Conservation (phyloP, 2,797 vertebrate genomes). For the Myotis findleyi region DNA sequence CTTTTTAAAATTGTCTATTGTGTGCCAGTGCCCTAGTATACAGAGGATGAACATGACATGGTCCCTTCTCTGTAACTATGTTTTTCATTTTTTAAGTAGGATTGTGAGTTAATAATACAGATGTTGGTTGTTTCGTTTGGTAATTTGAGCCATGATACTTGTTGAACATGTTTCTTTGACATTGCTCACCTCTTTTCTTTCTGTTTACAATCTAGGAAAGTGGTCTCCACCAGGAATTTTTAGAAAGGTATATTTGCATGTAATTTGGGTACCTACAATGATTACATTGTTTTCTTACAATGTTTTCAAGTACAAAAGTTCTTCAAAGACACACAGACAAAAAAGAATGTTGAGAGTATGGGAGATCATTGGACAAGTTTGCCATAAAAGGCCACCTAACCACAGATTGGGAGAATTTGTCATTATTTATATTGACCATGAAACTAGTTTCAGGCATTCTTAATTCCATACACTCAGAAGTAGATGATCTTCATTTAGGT, state of each 20-base stretch:
- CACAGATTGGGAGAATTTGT: conserved; percentile 42
- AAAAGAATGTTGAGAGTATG: conserved; percentile 25
- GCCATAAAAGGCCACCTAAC: neutral
- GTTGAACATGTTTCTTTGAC: conserved; percentile 19
- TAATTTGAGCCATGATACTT: neutral
- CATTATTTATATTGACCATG: conserved; percentile 29
- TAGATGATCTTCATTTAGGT: conserved; percentile 4
- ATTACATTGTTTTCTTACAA: conserved; percentile 36
- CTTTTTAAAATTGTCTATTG: neutral
- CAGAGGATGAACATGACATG: neutral
- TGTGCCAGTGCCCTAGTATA: neutral
- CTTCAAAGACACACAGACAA: conserved; percentile 22
- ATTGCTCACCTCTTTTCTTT: neutral
- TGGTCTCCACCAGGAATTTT: conserved; percentile 23
- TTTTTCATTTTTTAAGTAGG: conserved; percentile 43
- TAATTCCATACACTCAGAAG: neutral
- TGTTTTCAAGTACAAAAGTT: conserved; percentile 45
- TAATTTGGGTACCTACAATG: neutral
- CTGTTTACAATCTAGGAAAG: neutral
- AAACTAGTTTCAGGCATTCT: conserved; percentile 55
- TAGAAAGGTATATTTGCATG: conserved; percentile 42
- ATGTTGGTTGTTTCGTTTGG: neutral
- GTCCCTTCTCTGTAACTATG: neutral
- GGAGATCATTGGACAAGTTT: conserved; percentile 14
- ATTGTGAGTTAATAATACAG: conserved; percentile 26